These are phyloP conservation scores for Lontra canadensis DNA, from an alignment of 2,113 vertebrate genomes.

Conservation along the genomic window DNA sequence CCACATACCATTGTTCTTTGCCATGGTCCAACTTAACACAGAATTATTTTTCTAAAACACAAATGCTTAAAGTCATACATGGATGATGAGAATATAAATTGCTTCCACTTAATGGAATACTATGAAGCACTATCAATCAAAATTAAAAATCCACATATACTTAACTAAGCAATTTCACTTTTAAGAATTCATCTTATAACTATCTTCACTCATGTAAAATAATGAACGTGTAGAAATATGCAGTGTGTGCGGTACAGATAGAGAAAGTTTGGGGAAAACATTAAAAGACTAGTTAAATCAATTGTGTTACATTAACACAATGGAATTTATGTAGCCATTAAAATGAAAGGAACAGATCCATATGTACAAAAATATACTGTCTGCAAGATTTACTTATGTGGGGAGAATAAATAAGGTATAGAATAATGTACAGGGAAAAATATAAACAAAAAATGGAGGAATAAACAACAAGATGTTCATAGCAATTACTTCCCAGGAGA, in stretches of 20 bases:
- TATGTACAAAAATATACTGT: background rate
- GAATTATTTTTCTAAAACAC: conserved; percentile 42
- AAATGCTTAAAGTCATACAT: background rate
- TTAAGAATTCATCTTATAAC: background rate
- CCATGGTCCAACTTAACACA: background rate
- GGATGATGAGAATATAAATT: background rate
- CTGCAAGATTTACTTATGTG: background rate
- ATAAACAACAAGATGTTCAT: background rate
- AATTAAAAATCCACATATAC: background rate
- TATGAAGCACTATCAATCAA: background rate
- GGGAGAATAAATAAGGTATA: background rate
- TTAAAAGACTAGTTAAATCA: background rate
- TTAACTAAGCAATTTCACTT: background rate
- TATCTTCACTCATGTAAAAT: background rate
- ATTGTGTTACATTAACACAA: background rate
- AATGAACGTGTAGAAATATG: background rate
- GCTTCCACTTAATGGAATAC: background rate
- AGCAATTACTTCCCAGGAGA: background rate
- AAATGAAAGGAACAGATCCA: background rate
- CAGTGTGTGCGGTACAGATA: background rate
- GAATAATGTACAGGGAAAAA: background rate
- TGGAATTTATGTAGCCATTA: background rate
- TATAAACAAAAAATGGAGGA: background rate
- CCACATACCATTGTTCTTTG: background rate
- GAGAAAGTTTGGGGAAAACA: background rate